Conservation (phyloP, 2,888 invertebrate genomes). For the Andrena haemorrhoa region DNA sequence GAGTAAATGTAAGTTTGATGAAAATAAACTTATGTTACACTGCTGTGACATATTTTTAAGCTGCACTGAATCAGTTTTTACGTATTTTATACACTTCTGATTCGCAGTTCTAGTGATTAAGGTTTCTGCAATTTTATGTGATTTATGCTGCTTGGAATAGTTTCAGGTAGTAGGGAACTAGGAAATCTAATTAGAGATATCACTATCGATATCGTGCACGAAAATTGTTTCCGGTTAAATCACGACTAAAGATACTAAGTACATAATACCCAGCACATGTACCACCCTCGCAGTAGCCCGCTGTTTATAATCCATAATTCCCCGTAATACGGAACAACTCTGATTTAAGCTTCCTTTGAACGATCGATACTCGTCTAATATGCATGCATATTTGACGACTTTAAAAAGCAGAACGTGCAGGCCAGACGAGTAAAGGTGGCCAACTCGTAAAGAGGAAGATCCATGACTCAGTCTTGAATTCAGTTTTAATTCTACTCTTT, state of each 20-base stretch:
- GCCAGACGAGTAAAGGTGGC: background rate
- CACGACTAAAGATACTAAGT: background rate
- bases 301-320: constrained; percentile 46
- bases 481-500: no score
- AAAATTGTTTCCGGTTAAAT: constrained; percentile 16
- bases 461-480: no score
- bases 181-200: background rate
- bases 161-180: background rate
- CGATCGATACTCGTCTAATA: constrained; percentile 24
- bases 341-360: constrained; percentile 29
- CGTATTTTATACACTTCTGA: no score
- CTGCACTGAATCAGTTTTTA: no score
- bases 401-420: background rate
- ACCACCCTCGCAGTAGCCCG: constrained; percentile 4
- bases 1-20: no score
- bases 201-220: background rate
- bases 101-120: no score
- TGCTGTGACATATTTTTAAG: no score
- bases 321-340: constrained; percentile 33
- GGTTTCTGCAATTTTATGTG: no score
- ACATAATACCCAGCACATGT: background rate
- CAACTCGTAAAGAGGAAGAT: no score
- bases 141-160: background rate
- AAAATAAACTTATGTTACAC: no score
- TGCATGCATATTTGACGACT: background rate